These are phyloP conservation scores for Hormiphora californensis DNA, from an alignment of 37 sponge, comb jelly and placozoan species.

Conservation along the genomic window DNA sequence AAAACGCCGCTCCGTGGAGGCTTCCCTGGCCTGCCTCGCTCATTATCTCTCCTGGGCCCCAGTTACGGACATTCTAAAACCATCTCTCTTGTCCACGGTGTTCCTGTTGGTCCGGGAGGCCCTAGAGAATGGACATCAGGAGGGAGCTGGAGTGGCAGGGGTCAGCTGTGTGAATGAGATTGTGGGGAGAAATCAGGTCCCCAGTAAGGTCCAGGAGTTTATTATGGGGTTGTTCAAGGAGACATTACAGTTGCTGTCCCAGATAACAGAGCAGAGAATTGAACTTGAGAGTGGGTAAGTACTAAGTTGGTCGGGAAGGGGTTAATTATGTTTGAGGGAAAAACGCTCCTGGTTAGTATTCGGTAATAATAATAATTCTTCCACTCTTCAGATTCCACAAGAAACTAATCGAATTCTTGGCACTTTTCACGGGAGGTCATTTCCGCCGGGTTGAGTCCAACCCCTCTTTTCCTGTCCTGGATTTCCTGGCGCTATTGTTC, in stretches of 20 bases:
- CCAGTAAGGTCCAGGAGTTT: slow-evolving; percentile 37
- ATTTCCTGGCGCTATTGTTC: slow-evolving; percentile 32
- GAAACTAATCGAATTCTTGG: slow-evolving; percentile 48
- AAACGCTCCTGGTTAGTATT: too few relatives aligned
- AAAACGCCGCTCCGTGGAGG: not conserved
- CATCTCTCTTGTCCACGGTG: not conserved
- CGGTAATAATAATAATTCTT: too few relatives aligned
- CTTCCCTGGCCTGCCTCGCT: not conserved
- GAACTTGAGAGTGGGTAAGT: slow-evolving; percentile 29
- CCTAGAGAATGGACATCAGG: not conserved
- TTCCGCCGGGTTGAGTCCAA: slow-evolving; percentile 27
- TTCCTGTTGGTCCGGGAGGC: not conserved
- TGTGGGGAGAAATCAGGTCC: slow-evolving; percentile 26
- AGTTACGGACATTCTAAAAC: slow-evolving; percentile 21
- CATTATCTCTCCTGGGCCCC: slow-evolving; percentile 24
- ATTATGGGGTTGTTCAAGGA: slow-evolving; percentile 41
- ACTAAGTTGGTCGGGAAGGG: not conserved
- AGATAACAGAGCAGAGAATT: not conserved
- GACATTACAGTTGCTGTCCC: slow-evolving; percentile 24
- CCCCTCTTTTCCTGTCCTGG: slow-evolving; percentile 40
- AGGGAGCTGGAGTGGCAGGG: not conserved
- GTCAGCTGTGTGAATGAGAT: slow-evolving; percentile 46
- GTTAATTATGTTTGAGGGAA: not conserved
- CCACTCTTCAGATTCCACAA: not conserved
- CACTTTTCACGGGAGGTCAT: slow-evolving; percentile 2